These are phyloP conservation scores for Aphidius gifuensis DNA, from an alignment of 1,140 invertebrate genomes.

Conservation along the genomic window DNA sequence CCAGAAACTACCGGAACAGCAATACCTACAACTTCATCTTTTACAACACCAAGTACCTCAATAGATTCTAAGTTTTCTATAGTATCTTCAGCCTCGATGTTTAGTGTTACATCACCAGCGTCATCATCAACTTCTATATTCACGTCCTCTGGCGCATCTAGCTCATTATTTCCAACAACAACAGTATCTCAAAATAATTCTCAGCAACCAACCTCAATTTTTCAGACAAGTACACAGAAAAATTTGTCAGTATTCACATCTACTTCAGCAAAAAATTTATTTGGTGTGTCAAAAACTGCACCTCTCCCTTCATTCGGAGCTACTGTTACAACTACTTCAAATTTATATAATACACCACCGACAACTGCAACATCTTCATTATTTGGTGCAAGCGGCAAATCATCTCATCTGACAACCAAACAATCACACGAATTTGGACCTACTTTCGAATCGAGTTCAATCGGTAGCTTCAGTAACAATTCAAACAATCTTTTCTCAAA, in stretches of 20 bases:
- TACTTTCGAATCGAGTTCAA: background rate
- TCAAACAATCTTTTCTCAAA: conserved; percentile 19
- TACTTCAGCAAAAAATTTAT: conserved; percentile 4
- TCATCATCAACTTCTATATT: conserved; percentile 21
- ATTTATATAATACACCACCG: background rate
- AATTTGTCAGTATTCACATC: background rate
- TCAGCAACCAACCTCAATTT: background rate
- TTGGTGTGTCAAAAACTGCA: conserved; percentile 16
- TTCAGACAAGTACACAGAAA: conserved; percentile 1
- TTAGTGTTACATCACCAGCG: conserved; percentile 14
- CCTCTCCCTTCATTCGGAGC: conserved; percentile 7
- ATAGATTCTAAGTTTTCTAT: background rate
- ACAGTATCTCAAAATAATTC: conserved; percentile 18
- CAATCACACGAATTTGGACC: conserved; percentile 21
- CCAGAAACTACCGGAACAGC: background rate
- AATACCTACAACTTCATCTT: conserved; percentile 2
- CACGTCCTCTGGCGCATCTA: conserved; percentile 11
- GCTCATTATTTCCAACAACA: conserved; percentile 10
- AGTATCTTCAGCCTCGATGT: conserved; percentile 6
- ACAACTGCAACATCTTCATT: conserved; percentile 4
- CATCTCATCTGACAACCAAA: conserved; percentile 9
- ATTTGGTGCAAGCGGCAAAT: conserved; percentile 4
- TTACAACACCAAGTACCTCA: background rate
- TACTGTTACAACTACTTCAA: conserved; percentile 11
- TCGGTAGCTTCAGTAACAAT: conserved; percentile 7